Conservation (phyloP, 2,888 invertebrate genomes). For the Hipparchia semele region DNA sequence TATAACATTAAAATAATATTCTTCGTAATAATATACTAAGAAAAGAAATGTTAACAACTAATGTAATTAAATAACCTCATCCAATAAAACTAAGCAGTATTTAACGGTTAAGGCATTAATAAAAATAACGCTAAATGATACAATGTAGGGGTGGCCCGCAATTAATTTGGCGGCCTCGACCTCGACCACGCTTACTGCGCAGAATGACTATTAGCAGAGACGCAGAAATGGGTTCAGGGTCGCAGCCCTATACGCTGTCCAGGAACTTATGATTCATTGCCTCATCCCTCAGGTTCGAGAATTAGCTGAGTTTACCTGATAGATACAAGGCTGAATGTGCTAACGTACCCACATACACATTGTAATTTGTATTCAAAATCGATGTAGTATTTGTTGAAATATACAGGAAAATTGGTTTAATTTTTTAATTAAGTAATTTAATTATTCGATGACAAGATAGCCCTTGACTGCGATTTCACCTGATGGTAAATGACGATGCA, state of each 20-base stretch:
- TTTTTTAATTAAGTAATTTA: too few species aligned
- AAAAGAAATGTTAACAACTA: too few species aligned
- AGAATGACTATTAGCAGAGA: constrained; percentile 3
- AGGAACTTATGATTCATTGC: constrained; percentile 5
- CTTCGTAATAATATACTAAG: too few species aligned
- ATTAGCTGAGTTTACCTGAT: neutral
- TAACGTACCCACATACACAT: too few species aligned
- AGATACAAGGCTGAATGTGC: too few species aligned
- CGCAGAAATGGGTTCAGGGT: constrained; percentile 6
- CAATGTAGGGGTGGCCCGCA: neutral
- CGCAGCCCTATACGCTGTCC: constrained; percentile 1
- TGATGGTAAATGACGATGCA: too few species aligned
- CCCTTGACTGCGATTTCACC: too few species aligned
- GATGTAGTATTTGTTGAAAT: too few species aligned
- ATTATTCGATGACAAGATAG: too few species aligned
- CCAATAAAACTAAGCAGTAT: neutral
- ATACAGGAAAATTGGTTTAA: too few species aligned
- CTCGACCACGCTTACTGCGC: constrained; percentile 1
- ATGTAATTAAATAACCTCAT: neutral
- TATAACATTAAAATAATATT: too few species aligned
- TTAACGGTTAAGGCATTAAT: neutral
- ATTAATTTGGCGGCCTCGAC: neutral
- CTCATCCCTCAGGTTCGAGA: neutral
- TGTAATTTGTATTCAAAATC: too few species aligned
- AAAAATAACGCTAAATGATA: constrained; percentile 11